Percentiles rank a stretch among this genome's conserved stretches.
Conservation (phyloP, 2,888 invertebrate genomes). For the Xestia c-nigrum region DNA sequence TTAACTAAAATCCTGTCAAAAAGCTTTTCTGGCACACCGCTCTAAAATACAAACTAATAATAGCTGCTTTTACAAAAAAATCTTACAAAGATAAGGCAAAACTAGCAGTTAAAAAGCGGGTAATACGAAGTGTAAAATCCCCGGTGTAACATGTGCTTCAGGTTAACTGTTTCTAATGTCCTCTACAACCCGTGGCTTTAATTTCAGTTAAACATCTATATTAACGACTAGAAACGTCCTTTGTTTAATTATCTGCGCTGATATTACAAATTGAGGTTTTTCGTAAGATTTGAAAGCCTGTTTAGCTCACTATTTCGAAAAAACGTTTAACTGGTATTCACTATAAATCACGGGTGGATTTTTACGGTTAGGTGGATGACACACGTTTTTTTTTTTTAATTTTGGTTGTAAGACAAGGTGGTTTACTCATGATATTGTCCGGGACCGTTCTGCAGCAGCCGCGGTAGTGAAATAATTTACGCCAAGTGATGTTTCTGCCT, state of each 20-base stretch:
- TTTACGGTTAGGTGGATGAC: neutral
- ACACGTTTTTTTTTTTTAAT: neutral
- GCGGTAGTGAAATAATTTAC: neutral
- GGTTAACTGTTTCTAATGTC: constrained; percentile 64
- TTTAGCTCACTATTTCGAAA: neutral
- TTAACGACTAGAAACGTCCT: constrained; percentile 41
- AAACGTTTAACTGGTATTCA: neutral
- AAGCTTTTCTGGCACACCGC: neutral
- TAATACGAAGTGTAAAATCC: constrained; percentile 41
- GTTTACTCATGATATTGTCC: neutral
- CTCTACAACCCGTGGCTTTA: constrained; percentile 65
- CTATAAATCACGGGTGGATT: neutral
- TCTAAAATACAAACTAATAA: neutral
- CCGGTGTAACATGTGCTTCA: constrained; percentile 53
- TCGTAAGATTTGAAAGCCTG: constrained; percentile 16
- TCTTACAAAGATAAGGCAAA: constrained; percentile 22
- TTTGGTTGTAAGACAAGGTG: neutral
- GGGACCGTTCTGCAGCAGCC: neutral
- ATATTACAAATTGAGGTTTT: constrained; percentile 6
- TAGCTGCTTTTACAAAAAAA: constrained; percentile 6
- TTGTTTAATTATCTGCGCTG: constrained; percentile 32
- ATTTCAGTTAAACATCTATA: constrained; percentile 60
- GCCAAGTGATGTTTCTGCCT: neutral
- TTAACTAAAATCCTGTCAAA: neutral
- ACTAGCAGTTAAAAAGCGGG: constrained; percentile 38